phyloP scores from a whole-genome alignment of 2,113 vertebrate species.

The Cottus gobio region DNA sequence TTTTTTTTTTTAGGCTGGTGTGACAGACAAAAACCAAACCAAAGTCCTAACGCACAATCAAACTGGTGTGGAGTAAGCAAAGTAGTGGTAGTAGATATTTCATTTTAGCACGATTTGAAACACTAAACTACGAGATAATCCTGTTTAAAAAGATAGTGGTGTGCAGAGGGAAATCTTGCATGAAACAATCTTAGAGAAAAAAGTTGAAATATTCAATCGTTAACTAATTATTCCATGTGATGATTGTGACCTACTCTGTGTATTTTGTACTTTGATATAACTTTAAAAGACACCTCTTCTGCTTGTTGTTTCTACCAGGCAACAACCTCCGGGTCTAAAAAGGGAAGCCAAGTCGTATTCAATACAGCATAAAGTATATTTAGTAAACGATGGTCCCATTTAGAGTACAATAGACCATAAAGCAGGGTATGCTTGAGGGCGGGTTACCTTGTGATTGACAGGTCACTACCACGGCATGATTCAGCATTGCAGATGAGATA shows the following conservation, averaged over 20 bases:
- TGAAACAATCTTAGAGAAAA: neutral
- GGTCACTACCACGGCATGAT: neutral
- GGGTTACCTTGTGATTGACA: neutral
- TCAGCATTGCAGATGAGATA: neutral
- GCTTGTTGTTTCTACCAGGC: neutral
- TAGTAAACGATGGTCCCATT: neutral
- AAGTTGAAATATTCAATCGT: neutral
- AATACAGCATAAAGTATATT: neutral
- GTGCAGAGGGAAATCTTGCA: neutral
- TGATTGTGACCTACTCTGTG: too few species aligned
- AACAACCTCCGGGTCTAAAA: neutral
- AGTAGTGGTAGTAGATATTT: neutral
- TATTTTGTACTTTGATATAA: too few species aligned
- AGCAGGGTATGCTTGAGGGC: neutral
- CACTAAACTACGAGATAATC: neutral
- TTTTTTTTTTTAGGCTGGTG: neutral
- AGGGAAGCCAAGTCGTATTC: neutral
- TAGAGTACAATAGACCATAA: neutral
- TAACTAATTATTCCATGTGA: neutral
- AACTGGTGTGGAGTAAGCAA: too few species aligned
- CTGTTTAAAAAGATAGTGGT: neutral
- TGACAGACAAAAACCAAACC: constrained; percentile 6
- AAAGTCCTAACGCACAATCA: neutral
- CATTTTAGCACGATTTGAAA: neutral
- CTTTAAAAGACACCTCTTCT: neutral